phyloP scores from a whole-genome alignment of 2,888 invertebrate species.

The Agrypnus murinus region DNA sequence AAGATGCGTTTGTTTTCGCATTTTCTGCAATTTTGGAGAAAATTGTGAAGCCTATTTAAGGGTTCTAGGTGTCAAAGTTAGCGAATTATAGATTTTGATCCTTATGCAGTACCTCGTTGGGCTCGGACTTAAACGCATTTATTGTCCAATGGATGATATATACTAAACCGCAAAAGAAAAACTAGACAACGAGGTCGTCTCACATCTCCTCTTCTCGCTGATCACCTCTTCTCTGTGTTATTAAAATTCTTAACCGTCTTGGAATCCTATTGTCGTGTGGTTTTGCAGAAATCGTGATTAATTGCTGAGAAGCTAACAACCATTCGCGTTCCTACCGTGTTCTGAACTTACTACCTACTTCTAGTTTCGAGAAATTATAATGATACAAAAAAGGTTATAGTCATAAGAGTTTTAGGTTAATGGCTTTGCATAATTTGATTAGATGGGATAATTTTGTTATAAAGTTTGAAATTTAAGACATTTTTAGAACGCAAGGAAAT shows the following conservation, averaged over 20 bases:
- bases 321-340: neutral
- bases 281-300: constrained; percentile 10
- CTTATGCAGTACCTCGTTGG: too few species aligned
- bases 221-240: constrained; percentile 2
- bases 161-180: neutral
- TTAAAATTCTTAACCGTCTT: constrained; percentile 15
- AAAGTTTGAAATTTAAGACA: too few species aligned
- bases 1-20: too few species aligned
- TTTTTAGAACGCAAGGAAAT: too few species aligned
- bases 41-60: too few species aligned
- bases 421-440: constrained; percentile 26
- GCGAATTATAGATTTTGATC: too few species aligned
- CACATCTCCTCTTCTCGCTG: too few species aligned
- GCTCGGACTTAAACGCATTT: constrained; percentile 31
- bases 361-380: constrained; percentile 12
- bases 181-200: constrained; percentile 15
- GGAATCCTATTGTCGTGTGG: constrained; percentile 16
- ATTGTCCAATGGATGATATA: constrained; percentile 4
- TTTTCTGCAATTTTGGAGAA: too few species aligned
- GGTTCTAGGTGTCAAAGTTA: too few species aligned
- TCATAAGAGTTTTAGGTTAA: constrained; percentile 20
- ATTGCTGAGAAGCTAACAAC: neutral
- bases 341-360: constrained; percentile 19
- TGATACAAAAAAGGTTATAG: constrained; percentile 7
- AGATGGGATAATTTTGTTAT: too few species aligned